Base-by-base conservation (phyloP, 2,797 vertebrate genomes). In the Platyrinchus mystaceus region DNA sequence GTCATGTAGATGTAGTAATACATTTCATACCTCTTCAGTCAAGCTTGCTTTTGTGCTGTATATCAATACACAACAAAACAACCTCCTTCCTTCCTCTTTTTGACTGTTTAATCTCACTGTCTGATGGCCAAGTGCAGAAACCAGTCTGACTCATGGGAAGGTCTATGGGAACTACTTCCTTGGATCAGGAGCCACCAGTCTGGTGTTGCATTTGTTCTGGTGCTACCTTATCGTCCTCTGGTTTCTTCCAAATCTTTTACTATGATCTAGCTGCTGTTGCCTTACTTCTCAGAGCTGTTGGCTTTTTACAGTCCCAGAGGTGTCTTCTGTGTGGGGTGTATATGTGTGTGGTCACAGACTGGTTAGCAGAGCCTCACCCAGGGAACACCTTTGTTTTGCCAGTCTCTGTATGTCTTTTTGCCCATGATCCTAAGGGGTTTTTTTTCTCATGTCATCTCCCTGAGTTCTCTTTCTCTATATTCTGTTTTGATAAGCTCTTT, bases 281-380 rank as follows among this genome's bases (percentile, higher is more conserved):
- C 16, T 69, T 56, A 37, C 46, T 80, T 74, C 23, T 63, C 47
- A 78, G 75, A 84, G 46, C 46, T 17, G 3, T 56, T 50, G 19
- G 19, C 12, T 90, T 77, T 74, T 66, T 58, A 11, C 28, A 78
- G 37, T 44, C 24, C 28, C 28, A 47, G 52, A 56, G 15, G 7
- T 66, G 30, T n/a, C 28, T 77, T 50, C 64, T 74, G 8, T n/a
- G 24, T 21, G 39, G 36, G 43, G 56, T 16, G 14, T 23, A 20
- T 13, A 6, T 1, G 0, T 6, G 13, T 32, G 23, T 28, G 12
- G 21, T 49, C 34, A 30, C 27, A 36, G 24, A 7, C 32, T 70
- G 37, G 10, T 44, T 63, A 79, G 41, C 32, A 85, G 47, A 77
- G 6, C 36, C 4, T 32, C 22, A 39, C 8, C 5, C 22, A 49